Evolutionary conservation across 1,140 invertebrate species (phyloP), one percentile per base, ranked within the genome.

Genomic region (Leptestheria dahalacensis): DNA sequence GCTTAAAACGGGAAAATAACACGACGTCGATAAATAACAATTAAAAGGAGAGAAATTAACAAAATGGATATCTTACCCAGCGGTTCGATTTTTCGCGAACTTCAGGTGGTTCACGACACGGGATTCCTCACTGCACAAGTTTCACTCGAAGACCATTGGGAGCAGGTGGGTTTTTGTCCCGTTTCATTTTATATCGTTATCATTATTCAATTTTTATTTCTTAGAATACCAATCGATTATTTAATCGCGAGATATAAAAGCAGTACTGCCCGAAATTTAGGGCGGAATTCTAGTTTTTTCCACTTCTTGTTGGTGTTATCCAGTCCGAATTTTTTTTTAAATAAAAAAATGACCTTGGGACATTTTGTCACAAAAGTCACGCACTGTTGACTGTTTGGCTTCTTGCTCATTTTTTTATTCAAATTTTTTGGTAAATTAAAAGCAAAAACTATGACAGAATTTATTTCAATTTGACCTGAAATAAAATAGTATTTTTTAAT

Each of bases 71-170:
- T 95, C 75, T 77, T 96, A 73, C 91, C 91, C 61, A 92, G 89
- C 76, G 91, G 89, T 66, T 91, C 89, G 75, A 93, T 97, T 75
- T 95, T 97, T 79, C 82, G 87, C 68, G 93, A 97, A 77, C 76
- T 96, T 71, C 88, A 97, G 81, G 87, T 91, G 72, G 91, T 97
- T 71, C 91, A 94, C 73, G 92, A 93, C 74, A 96, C 91, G 61
- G 93, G 93, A 70, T 96, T 92, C 75, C 93, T 94, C 73, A 89
- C 90, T 63, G 85, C 88, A 64, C 88, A 91, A 73, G 82, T 85
- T 57, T 94, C 91, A 54, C 80, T 96, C 56, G 92, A 96, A 78
- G 92, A 97, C 77, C 85, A 90, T 72, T 96, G 92, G 91, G 91
- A 96, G 84, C 91, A 96, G 91, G 93, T 95, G 48, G n/a, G 23